Evolutionary conservation across 2,113 vertebrate genomes (phyloP), one percentile per base, ranked within the genome.

Genomic region (Geococcyx californianus): DNA sequence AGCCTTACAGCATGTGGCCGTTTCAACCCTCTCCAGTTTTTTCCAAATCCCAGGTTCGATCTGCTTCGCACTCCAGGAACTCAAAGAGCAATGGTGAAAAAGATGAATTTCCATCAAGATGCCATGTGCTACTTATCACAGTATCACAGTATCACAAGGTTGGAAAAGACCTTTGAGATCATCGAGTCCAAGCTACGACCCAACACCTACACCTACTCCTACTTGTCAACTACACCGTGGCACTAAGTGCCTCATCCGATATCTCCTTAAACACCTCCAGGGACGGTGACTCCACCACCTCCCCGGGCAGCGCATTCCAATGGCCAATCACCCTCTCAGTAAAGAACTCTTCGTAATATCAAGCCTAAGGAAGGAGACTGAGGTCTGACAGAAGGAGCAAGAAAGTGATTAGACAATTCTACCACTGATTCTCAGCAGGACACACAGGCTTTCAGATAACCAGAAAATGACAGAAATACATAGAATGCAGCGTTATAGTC

Each of bases 51-150:
- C 68, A 36, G 6, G 4, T 62, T 67, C 5, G 11, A 18, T 21
- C 6, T 34, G 4, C 3, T 63, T 16, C 52, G 9, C 1, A 1
- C 7, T 4, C 2, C 5, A 36, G 58, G 59, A 92, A 70, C 16
- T 62, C 33, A 66, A 16, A 84, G 17, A 58, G 6, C 31, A 29
- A 28, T 8, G 18, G 25, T 16, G 47, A 34, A 74, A 55, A 78
- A 49, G 5, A 44, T 24, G 7, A 45, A 8, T 59, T 73, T 90
- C 6, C 33, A 31, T 34, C 38, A 81, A 44, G 13, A n/a, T 2
- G 3, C 9, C 11, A 3, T 17, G n/a, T 51, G 33, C 23, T 69
- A 5, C 29, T 45, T 67, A 7, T 77, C 29, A 49, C 2, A 42
- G n/a, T n/a, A n/a, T n/a, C n/a, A n/a, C n/a, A n/a, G n/a, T n/a